phyloP scores from a whole-genome alignment of 2,113 vertebrate species.

The Ammodramus savannarum region DNA sequence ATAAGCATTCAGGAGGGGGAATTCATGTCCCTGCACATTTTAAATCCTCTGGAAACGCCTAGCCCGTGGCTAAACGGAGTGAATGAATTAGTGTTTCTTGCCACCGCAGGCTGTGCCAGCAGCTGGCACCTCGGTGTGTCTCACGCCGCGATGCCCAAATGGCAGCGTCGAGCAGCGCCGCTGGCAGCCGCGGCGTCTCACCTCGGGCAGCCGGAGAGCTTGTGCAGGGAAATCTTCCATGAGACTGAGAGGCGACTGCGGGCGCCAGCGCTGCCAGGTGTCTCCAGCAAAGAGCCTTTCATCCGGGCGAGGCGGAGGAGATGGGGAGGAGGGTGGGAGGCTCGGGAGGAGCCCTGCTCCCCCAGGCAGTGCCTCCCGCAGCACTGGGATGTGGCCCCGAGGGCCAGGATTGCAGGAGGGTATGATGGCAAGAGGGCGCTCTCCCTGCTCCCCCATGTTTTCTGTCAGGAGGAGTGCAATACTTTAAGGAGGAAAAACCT shows the following conservation, averaged over 20 bases:
- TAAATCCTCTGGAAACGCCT: not conserved
- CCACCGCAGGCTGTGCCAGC: not conserved
- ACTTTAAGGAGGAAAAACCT: not conserved
- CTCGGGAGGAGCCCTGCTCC: rapidly evolving
- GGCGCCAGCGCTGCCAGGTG: rapidly evolving
- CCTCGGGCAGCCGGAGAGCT: not conserved
- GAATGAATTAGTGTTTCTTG: not conserved
- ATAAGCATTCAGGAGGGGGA: not conserved
- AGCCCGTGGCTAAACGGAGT: not conserved
- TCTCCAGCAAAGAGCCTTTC: not conserved
- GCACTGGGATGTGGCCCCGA: not conserved
- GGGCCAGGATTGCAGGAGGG: not conserved
- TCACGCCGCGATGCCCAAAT: rapidly evolving
- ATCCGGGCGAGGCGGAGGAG: rapidly evolving
- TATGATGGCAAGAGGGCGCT: not conserved
- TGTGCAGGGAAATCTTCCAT: not conserved
- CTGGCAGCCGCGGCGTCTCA: not conserved
- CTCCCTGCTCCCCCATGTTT: not conserved
- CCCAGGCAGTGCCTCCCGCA: rapidly evolving
- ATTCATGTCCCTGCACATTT: not conserved
- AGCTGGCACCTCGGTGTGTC: not conserved
- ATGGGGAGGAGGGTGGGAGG: not conserved
- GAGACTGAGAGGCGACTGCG: rapidly evolving
- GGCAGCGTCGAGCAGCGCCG: not conserved
- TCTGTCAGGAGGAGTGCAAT: rapidly evolving